phyloP scores from a whole-genome alignment of 1,140 invertebrate species.

The Drosophila seguyi region DNA sequence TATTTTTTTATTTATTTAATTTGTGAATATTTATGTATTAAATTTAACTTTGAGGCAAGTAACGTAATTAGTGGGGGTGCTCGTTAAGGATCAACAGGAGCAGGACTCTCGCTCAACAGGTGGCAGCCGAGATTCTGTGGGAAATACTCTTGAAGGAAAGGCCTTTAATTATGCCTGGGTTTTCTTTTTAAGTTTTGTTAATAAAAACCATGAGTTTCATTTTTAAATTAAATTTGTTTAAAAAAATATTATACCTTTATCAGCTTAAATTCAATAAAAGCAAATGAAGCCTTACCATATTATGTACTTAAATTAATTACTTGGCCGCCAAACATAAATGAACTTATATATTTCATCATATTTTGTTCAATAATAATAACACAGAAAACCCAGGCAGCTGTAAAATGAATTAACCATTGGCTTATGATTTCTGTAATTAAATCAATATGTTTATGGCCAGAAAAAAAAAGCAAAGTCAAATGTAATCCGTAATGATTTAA shows the following conservation, averaged over 20 bases:
- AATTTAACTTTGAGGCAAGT: background rate
- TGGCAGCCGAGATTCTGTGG: too few relatives aligned
- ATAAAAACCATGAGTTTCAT: too few relatives aligned
- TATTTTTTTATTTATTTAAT: too few relatives aligned
- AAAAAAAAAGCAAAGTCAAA: background rate
- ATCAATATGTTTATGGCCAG: slow-evolving; percentile 13
- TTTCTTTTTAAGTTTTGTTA: too few relatives aligned
- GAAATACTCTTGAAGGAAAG: too few relatives aligned
- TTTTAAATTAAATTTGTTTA: background rate
- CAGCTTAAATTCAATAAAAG: background rate
- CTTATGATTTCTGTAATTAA: slow-evolving; percentile 28
- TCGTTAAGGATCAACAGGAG: background rate
- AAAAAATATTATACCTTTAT: background rate
- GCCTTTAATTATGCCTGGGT: too few relatives aligned
- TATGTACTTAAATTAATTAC: slow-evolving; percentile 4
- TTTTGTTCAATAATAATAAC: background rate
- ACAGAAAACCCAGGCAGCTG: background rate
- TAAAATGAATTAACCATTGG: slow-evolving; percentile 10
- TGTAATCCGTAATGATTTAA: slow-evolving; percentile 9
- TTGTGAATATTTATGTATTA: background rate
- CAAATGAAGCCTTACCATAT: background rate
- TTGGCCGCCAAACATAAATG: background rate
- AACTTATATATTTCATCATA: slow-evolving; percentile 11
- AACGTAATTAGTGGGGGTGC: background rate
- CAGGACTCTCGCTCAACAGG: too few relatives aligned